Conservation (phyloP, 2,797 vertebrate species). For the Carcharodon carcharias region DNA sequence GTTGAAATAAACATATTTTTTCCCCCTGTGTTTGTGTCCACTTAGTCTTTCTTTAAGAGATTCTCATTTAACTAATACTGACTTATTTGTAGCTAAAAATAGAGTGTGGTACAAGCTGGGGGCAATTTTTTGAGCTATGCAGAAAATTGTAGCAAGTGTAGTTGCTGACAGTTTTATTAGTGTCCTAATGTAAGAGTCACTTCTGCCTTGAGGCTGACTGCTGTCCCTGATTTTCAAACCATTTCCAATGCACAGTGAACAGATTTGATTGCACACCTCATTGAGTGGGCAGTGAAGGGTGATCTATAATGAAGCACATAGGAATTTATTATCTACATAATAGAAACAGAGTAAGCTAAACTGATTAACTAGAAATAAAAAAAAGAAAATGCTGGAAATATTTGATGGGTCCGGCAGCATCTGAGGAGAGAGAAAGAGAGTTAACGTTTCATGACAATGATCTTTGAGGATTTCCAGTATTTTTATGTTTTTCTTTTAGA, state of each 20-base stretch:
- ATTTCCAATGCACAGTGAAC: neutral
- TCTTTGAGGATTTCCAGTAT: too few relatives aligned
- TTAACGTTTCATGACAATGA: too few relatives aligned
- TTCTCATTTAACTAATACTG: neutral
- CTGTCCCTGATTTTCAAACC: neutral
- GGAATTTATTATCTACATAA: neutral
- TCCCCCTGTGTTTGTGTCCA: neutral
- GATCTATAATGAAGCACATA: neutral
- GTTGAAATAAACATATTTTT: too few relatives aligned
- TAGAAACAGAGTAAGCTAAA: neutral
- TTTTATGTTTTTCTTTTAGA: too few relatives aligned
- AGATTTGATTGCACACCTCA: constrained; percentile 21
- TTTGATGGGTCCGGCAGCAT: neutral
- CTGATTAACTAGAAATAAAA: neutral
- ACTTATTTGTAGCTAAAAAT: constrained; percentile 29
- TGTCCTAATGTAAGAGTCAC: neutral
- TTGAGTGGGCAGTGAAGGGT: neutral
- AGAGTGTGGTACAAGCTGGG: neutral
- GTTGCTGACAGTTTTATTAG: neutral
- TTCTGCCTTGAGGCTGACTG: neutral
- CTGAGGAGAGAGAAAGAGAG: too few relatives aligned
- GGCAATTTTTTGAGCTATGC: neutral
- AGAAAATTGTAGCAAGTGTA: constrained; percentile 4
- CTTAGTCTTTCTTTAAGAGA: neutral
- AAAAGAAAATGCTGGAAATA: neutral